Evolutionary conservation across 2,113 vertebrate species (phyloP).

Genomic region (Synchiropus splendidus): DNA sequence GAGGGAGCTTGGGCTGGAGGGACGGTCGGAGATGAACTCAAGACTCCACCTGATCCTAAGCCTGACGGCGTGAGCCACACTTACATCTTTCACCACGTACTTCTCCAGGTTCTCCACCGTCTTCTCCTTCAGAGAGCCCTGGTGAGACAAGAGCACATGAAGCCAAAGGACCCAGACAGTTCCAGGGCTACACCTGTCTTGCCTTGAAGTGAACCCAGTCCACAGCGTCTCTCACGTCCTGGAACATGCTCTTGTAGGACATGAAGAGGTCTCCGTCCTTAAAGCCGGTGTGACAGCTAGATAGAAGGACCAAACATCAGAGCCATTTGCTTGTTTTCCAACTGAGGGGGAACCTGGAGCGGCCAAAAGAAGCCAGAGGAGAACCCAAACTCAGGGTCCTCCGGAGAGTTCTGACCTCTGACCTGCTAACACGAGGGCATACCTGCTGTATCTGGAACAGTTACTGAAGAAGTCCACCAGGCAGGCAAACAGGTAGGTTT

Average conservation of each 20-base stretch:
- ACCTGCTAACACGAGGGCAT: conserved; percentile 1
- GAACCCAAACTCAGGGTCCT: no score
- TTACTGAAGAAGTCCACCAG: conserved; percentile 95
- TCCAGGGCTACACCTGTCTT: background rate
- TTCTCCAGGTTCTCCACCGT: conserved; percentile 95
- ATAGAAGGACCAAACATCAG: conserved; percentile 52
- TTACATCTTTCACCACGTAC: conserved; percentile 97
- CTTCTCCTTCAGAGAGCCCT: conserved; percentile 95
- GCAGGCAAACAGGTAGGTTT: conserved; percentile 93
- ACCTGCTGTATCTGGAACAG: conserved; percentile 91
- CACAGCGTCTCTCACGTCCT: conserved; percentile 97
- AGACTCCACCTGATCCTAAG: conserved; percentile 6
- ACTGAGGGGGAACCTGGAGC: no score
- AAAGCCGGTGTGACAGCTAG: conserved; percentile 92
- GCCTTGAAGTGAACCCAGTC: conserved; percentile 99
- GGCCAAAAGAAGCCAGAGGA: no score
- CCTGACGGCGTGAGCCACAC: conserved; percentile 37
- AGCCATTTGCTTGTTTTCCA: no score
- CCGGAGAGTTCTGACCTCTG: background rate
- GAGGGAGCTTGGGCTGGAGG: conserved; percentile 83
- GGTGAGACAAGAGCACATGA: conserved; percentile 14
- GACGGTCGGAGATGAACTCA: conserved; percentile 4
- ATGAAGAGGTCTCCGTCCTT: conserved; percentile 99
- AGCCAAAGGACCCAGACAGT: no score
- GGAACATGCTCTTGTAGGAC: conserved; percentile 99